Evolutionary conservation across 2,888 invertebrate genomes (phyloP).

Genomic region (Lacanobia wlatinum): DNA sequence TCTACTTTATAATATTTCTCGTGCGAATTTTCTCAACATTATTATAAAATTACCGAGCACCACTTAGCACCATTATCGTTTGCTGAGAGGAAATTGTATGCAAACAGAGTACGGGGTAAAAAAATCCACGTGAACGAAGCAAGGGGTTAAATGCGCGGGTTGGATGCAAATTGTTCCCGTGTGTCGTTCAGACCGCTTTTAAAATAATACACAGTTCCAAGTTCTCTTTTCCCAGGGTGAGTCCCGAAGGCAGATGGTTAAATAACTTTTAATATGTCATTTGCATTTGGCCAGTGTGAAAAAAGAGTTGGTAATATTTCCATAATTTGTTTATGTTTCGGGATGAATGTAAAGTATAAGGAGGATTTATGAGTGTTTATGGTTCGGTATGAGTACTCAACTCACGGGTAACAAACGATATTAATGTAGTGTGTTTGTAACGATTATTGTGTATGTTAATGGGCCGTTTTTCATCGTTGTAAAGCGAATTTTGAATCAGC

Average conservation of each 20-base stretch:
- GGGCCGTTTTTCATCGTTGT: constrained; percentile 15
- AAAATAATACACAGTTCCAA: constrained; percentile 64
- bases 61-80: constrained; percentile 63
- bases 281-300: constrained; percentile 49
- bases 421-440: constrained; percentile 26
- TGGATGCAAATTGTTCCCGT: constrained; percentile 66
- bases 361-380: constrained; percentile 39
- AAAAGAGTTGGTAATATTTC: constrained; percentile 40
- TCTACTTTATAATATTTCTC: constrained; percentile 39
- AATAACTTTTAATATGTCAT: constrained; percentile 57
- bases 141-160: constrained; percentile 61
- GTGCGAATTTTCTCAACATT: constrained; percentile 37
- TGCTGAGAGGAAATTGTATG: constrained; percentile 56
- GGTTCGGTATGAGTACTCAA: constrained; percentile 22
- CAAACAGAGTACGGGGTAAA: constrained; percentile 58
- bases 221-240: constrained; percentile 42
- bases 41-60: constrained; percentile 53
- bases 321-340: constrained; percentile 46
- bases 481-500: neutral
- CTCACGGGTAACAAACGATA: neutral
- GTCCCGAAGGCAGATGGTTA: constrained; percentile 35
- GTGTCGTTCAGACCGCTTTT: constrained; percentile 64
- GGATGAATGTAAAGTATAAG: constrained; percentile 37
- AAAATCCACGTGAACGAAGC: constrained; percentile 56
- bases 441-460: constrained; percentile 12